Percentiles rank a stretch among this genome's conserved stretches.
phyloP scores from a whole-genome alignment of 2,113 vertebrate species.

The Tenebrosternarchus preto region DNA sequence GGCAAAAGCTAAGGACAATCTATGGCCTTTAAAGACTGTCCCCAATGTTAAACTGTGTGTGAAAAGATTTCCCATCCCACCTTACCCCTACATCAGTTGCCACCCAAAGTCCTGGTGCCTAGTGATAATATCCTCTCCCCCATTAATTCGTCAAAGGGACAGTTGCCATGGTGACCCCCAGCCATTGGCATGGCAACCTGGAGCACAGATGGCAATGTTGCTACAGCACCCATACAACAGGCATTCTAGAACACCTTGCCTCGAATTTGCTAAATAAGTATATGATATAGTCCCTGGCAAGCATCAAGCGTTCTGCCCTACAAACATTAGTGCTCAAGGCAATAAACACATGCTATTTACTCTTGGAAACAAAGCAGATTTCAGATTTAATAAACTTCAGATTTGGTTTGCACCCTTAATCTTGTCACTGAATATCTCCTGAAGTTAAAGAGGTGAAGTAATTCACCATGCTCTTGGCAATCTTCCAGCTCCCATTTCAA shows the following conservation, averaged over 20 bases:
- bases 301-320: background rate
- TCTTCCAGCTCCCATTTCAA: background rate
- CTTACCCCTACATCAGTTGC: background rate
- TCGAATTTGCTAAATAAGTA: background rate
- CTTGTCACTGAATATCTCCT: background rate
- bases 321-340: background rate
- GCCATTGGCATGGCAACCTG: constrained; percentile 26
- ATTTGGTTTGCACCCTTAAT: too few relatives aligned
- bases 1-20: constrained; percentile 15
- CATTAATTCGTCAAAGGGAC: constrained; percentile 17
- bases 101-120: constrained; percentile 31
- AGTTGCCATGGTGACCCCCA: constrained; percentile 36
- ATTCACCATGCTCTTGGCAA: background rate
- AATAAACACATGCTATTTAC: background rate
- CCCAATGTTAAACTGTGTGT: background rate
- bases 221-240: background rate
- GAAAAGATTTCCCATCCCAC: background rate
- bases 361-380: background rate
- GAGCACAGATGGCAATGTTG: constrained; percentile 33
- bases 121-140: constrained; percentile 35
- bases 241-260: background rate
- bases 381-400: too few relatives aligned
- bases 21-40: constrained; percentile 32
- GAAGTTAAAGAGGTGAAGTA: background rate
- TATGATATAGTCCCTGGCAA: background rate